Base-by-base conservation (phyloP, 1,140 invertebrate genomes). In the Catajapyx aquilonaris region DNA sequence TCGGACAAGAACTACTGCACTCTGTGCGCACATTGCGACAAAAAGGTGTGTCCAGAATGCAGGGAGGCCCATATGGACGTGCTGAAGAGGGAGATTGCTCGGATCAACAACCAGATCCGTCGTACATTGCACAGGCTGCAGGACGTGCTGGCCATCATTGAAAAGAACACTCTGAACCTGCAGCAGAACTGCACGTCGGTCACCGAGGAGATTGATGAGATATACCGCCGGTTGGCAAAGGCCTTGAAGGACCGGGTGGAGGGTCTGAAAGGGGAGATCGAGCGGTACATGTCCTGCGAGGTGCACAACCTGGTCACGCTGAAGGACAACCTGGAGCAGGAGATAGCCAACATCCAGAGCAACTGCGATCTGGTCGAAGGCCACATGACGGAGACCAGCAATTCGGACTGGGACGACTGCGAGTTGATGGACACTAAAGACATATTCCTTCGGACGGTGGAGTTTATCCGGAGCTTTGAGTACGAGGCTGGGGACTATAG, bases 281-380 rank as follows among this genome's bases (percentile, higher is more conserved):
- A 94, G 53, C 71, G 76, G 41, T 93, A 91, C 53, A 58, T 86
- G 44, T 67, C 72, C 32, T 74, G 70, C 20, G 87, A 94, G 63
- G 59, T 85, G 47, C 67, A 76, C 43, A 80, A 80, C 46, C 61
- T 93, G 31, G 73, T 71, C 16, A 72, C 76, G 38, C 61, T 91
- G n/a, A 87, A 90, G 60, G 81, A 88, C 56, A 88, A 90, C 57
- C 60, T 94, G 40, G 84, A 91, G 52, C 69, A 78, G 51, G 90
- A 96, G 61, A 76, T 93, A 48, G 71, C 72, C 33, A 95, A 91
- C 57, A 88, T 95, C 40, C 68, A 76, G 47, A 86, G 83, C 51
- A 95, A 95, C 57, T 93, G 87, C 62, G 88, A 96, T 56, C 65
- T 94, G 41, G 85, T 84, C n/a, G 90, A 96, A 59, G 85, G 85